A percentile compares a stretch with the other conserved stretches of the same genome.
phyloP scores from a whole-genome alignment of 1,140 invertebrate genomes.

The Pectinophora gossypiella region DNA sequence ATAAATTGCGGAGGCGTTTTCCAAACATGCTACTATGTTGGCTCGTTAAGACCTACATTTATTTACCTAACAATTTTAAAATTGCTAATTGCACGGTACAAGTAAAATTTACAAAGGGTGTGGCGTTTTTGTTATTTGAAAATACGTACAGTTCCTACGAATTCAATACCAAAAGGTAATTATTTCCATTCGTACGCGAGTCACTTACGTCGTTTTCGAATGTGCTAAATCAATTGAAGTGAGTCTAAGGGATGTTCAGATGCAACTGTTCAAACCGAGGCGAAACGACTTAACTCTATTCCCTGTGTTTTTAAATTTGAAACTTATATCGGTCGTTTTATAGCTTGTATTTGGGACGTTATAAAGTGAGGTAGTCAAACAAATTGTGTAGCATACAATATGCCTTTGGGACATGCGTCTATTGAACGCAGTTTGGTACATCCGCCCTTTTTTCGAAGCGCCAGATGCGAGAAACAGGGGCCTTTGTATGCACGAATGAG shows the following conservation, averaged over 20 bases:
- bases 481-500: constrained; percentile 50
- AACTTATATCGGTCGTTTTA: neutral
- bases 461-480: constrained; percentile 56
- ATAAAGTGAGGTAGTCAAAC: neutral
- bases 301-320: constrained; percentile 10
- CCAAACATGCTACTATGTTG: constrained; percentile 17
- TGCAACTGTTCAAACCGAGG: constrained; percentile 37
- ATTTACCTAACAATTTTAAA: constrained; percentile 71
- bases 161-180: too few species aligned
- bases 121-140: neutral
- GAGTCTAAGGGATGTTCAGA: constrained; percentile 71
- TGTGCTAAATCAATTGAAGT: constrained; percentile 31
- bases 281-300: constrained; percentile 16
- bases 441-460: constrained; percentile 65
- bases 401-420: constrained; percentile 56
- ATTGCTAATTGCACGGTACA: constrained; percentile 68
- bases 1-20: neutral
- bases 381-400: constrained; percentile 12
- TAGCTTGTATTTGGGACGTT: constrained; percentile 6
- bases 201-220: constrained; percentile 26
- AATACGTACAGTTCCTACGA: too few species aligned
- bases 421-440: constrained; percentile 66
- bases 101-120: constrained; percentile 59
- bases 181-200: constrained; percentile 14
- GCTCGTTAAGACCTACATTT: constrained; percentile 26